Percentiles rank a stretch among this genome's conserved stretches.
Conservation (phyloP, 1,140 invertebrate species). For the Drosophila burlai region DNA sequence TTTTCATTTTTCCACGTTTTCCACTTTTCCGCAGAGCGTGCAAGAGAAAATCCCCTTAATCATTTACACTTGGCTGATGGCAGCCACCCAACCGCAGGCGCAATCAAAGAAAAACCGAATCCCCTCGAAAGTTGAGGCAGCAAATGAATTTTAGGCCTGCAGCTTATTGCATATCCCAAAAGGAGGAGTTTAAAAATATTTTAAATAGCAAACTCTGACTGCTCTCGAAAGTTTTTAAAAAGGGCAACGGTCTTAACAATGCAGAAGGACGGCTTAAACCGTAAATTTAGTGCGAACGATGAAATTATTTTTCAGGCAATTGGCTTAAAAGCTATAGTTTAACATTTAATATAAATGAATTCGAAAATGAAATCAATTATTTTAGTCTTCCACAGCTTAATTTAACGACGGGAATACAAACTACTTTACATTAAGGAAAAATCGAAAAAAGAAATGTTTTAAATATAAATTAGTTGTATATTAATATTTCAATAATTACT, state of each 20-base stretch:
- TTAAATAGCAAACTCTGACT: slow-evolving; percentile 11
- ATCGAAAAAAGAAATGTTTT: too few species aligned
- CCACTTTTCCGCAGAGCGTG: slow-evolving; percentile 3
- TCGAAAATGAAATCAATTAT: neutral
- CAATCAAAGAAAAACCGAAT: slow-evolving; percentile 19
- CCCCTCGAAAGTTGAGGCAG: slow-evolving; percentile 60
- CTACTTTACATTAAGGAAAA: too few species aligned
- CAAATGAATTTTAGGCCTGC: slow-evolving; percentile 66
- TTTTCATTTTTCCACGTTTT: slow-evolving; percentile 6
- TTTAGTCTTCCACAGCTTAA: neutral
- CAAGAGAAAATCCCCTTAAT: slow-evolving; percentile 46
- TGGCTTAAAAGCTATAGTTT: neutral
- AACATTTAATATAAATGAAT: neutral
- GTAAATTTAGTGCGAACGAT: neutral
- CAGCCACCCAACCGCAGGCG: slow-evolving; percentile 4
- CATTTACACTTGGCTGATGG: slow-evolving; percentile 66
- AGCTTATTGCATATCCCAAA: slow-evolving; percentile 31
- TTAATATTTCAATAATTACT: neutral
- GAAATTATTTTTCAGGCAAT: neutral
- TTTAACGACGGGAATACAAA: too few species aligned
- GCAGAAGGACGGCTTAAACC: neutral
- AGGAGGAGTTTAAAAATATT: slow-evolving; percentile 10
- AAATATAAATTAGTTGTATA: too few species aligned
- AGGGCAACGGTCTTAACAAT: neutral
- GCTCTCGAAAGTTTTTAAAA: slow-evolving; percentile 3